These are phyloP conservation scores for Actinostola sp. DNA, from an alignment of 92 coral and sea anemone species.

Conservation along the genomic window DNA sequence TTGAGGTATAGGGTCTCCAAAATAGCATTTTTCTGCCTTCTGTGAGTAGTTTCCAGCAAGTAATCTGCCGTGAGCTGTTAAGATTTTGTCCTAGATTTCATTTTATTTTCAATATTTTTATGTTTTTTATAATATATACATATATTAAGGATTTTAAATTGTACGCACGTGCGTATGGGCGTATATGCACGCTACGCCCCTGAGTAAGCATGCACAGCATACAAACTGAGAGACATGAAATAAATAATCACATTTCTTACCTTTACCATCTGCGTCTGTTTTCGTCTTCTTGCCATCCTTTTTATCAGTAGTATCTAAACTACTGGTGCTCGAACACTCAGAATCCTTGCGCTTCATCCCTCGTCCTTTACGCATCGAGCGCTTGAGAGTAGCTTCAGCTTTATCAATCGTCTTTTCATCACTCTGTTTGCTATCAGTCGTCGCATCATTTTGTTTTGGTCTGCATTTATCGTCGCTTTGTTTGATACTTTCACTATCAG, in stretches of 20 bases:
- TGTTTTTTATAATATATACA: too few species aligned
- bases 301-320: conserved; percentile 12
- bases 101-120: too few species aligned
- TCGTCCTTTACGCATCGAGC: conserved; percentile 38
- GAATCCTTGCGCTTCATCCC: conserved; percentile 33
- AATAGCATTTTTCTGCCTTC: too few species aligned
- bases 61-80: too few species aligned
- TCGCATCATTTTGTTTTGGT: conserved; percentile 12
- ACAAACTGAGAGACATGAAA: background rate
- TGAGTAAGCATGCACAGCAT: background rate
- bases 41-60: too few species aligned
- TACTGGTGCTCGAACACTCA: conserved; percentile 18
- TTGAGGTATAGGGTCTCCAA: too few species aligned
- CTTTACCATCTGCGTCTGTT: background rate
- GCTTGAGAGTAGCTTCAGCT: conserved; percentile 19
- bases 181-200: too few species aligned
- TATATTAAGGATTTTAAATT: too few species aligned
- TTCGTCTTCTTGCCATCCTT: conserved; percentile 22
- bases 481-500: conserved; percentile 11
- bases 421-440: background rate
- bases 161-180: too few species aligned
- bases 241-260: background rate
- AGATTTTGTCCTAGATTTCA: too few species aligned
- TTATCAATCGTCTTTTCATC: conserved; percentile 18
- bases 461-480: conserved; percentile 9